Base-by-base conservation (phyloP, 2,797 vertebrate genomes). In the Heterohyrax brucei region DNA sequence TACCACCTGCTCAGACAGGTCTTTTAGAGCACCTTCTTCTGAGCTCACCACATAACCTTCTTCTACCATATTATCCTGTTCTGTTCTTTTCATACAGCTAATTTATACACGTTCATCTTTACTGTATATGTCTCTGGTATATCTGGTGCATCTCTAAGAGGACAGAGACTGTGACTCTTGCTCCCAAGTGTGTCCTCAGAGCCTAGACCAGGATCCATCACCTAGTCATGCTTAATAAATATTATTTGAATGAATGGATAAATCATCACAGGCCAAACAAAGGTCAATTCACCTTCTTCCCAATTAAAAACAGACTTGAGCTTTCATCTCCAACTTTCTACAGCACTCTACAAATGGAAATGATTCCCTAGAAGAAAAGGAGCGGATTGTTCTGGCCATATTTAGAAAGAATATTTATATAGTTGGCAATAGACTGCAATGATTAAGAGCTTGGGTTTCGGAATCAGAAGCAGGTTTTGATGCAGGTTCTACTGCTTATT, bases 221-320 rank as follows among this genome's bases (percentile, higher is more conserved):
- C 89, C 77, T 62, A 80, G 81, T 10, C 10, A 56, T 61, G 73
- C 68, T 94, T 91, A 59, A 87, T 88, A 95, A 97, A 95, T 97
- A 96, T 94, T 97, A 95, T 89, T 46, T 80, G 93, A 94, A 83
- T 95, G 95, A 86, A 91, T 78, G 95, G 94, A 87, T 88, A 95
- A 93, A 89, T 96, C 91, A 44, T 89, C 72, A 79, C 59, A 96
- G 93, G 91, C 86, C 93, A 95, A 96, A 82, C 82, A 88, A 80
- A 83, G 85, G 95, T 83, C 79, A 39, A 75, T 96, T 91, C 87
- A 93, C 75, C 84, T 89, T 91, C 76, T 86, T 92, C 39, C 75
- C 93, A 96, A 96, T 97, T 92, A 97, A 92, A 96, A 95, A 85
- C 72, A 89, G 89, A 80, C 96, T 94, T 95, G 39, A 66, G 89